phyloP scores from a whole-genome alignment of 1,140 invertebrate species.

The Drosophila equinoxialis region DNA sequence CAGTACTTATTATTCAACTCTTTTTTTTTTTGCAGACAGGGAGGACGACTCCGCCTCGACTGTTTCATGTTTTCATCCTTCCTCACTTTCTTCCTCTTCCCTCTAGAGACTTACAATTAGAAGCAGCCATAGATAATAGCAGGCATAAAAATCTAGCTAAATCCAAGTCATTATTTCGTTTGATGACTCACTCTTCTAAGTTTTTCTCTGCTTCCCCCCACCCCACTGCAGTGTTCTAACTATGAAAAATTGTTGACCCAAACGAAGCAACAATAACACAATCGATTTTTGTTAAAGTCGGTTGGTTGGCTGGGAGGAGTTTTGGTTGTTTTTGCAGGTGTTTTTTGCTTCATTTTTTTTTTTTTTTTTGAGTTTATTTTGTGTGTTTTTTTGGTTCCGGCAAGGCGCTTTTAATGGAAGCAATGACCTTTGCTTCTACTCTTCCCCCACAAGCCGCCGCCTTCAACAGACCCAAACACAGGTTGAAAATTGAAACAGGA shows the following conservation, averaged over 20 bases:
- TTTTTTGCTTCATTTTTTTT: conserved; percentile 16
- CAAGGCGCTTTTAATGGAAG: conserved; percentile 76
- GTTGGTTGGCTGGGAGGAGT: background rate
- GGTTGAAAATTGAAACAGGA: background rate
- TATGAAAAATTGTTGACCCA: background rate
- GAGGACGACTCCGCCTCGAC: background rate
- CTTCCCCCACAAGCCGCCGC: background rate
- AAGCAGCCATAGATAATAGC: background rate
- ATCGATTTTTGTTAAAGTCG: conserved; percentile 27
- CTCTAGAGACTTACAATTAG: background rate
- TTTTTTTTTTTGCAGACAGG: background rate
- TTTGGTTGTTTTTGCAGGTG: conserved; percentile 16
- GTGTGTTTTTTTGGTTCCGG: conserved; percentile 62
- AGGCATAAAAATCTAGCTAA: background rate
- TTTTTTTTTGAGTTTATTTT: conserved; percentile 32
- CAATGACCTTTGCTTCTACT: conserved; percentile 70
- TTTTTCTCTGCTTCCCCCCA: background rate
- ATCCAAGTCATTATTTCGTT: background rate
- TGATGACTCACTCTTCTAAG: background rate
- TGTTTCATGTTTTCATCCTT: background rate
- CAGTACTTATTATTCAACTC: conserved; percentile 1
- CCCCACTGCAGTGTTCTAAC: background rate
- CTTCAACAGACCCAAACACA: conserved; percentile 18
- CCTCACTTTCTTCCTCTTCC: no score
- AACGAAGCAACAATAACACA: conserved; percentile 19